phyloP scores from a whole-genome alignment of 1,140 invertebrate genomes.

The Apis florea region DNA sequence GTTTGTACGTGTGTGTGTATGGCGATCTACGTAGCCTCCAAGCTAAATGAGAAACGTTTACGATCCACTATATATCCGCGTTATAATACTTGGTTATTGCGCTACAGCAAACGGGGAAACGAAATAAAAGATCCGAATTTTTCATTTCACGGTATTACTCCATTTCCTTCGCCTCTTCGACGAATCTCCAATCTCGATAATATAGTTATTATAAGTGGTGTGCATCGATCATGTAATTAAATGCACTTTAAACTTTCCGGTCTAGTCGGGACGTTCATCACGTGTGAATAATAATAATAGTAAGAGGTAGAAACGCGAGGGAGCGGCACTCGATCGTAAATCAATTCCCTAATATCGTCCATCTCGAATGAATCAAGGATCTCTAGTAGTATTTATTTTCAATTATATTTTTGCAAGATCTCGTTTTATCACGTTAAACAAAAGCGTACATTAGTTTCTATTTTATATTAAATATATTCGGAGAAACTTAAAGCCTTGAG shows the following conservation, averaged over 20 bases:
- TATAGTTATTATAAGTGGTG: constrained; percentile 26
- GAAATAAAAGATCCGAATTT: constrained; percentile 27
- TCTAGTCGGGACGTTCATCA: constrained; percentile 47
- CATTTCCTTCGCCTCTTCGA: constrained; percentile 10
- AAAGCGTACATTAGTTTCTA: constrained; percentile 50
- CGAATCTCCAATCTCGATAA: background rate
- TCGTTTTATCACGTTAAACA: constrained; percentile 49
- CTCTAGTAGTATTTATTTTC: constrained; percentile 32
- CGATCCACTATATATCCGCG: background rate
- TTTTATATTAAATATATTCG: constrained; percentile 43
- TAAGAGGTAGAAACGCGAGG: constrained; percentile 1
- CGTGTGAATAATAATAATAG: background rate
- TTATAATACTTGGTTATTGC: constrained; percentile 35
- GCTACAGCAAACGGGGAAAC: constrained; percentile 45
- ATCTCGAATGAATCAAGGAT: constrained; percentile 20
- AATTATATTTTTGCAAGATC: constrained; percentile 54
- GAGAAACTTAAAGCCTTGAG: constrained; percentile 41
- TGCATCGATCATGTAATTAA: constrained; percentile 23
- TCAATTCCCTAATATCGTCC: background rate
- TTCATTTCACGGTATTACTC: background rate
- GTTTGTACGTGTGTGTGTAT: background rate
- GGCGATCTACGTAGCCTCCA: constrained; percentile 35
- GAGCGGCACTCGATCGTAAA: background rate
- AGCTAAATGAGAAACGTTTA: constrained; percentile 52
- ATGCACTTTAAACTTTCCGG: constrained; percentile 53